Conservation (phyloP, 2,113 vertebrate genomes). For the Crocuta crocuta region DNA sequence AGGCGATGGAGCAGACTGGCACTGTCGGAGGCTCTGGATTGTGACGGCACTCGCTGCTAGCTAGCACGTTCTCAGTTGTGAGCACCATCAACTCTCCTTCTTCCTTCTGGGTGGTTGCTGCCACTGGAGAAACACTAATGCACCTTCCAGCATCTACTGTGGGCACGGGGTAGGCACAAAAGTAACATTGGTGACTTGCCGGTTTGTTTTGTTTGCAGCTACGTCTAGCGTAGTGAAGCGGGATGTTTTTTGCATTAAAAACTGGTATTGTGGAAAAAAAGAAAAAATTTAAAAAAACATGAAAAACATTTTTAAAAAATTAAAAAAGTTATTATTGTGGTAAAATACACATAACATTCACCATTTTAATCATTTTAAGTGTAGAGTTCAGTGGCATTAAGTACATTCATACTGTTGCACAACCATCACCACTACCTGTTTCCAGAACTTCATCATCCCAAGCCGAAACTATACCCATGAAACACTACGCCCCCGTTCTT, state of each 20-base stretch:
- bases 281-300: too few relatives aligned
- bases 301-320: too few relatives aligned
- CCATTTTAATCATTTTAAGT: background rate
- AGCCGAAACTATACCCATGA: background rate
- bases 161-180: too few relatives aligned
- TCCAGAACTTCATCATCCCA: background rate
- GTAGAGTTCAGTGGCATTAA: background rate
- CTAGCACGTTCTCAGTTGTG: background rate
- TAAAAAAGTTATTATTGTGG: background rate
- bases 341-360: background rate
- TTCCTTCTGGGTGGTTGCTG: background rate
- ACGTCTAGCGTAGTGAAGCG: background rate
- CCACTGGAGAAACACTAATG: background rate
- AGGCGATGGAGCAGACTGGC: too few relatives aligned
- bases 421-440: background rate
- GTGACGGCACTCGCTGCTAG: rapidly evolving
- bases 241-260: background rate
- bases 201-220: background rate
- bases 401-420: too few relatives aligned
- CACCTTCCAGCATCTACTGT: background rate
- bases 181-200: background rate
- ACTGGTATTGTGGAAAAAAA: background rate
- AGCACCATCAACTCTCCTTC: too few relatives aligned
- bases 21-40: background rate
- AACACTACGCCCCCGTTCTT: background rate